phyloP scores from a whole-genome alignment of 2,888 invertebrate species.

The Sarcophaga subvicina region DNA sequence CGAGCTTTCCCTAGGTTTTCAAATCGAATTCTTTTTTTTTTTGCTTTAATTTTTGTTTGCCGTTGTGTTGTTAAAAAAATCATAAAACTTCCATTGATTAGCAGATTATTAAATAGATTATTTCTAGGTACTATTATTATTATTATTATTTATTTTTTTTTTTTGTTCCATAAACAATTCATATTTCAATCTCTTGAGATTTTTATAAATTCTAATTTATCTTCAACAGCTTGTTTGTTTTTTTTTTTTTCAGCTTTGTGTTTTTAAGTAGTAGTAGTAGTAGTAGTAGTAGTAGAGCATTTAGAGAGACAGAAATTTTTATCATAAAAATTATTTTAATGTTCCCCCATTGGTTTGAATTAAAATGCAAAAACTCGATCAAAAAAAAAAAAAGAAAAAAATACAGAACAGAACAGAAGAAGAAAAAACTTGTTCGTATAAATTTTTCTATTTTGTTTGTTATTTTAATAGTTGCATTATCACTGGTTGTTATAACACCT shows the following conservation, averaged over 20 bases:
- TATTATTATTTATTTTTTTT: background rate
- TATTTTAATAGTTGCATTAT: slow-evolving; percentile 62
- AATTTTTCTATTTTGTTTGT: slow-evolving; percentile 22
- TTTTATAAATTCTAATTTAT: slow-evolving; percentile 10
- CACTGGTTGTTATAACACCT: slow-evolving; percentile 64
- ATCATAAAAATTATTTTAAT: slow-evolving; percentile 42
- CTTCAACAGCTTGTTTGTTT: slow-evolving; percentile 25
- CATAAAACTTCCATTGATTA: slow-evolving; percentile 29
- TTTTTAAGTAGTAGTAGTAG: too few relatives aligned
- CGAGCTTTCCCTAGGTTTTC: too few relatives aligned
- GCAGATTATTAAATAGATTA: background rate
- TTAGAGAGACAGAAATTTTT: slow-evolving; percentile 8
- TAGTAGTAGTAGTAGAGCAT: background rate
- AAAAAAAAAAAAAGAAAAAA: background rate
- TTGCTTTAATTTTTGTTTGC: background rate
- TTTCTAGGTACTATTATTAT: slow-evolving; percentile 19
- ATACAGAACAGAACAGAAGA: background rate
- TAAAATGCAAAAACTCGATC: slow-evolving; percentile 11
- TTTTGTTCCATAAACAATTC: background rate
- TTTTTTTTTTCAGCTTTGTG: background rate
- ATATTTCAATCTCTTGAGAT: slow-evolving; percentile 36
- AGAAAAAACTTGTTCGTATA: slow-evolving; percentile 24
- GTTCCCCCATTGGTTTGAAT: slow-evolving; percentile 40
- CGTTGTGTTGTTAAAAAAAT: background rate
- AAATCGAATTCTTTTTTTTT: background rate